Base-by-base conservation (phyloP, 1,140 invertebrate species). In the Campoletis sonorensis region DNA sequence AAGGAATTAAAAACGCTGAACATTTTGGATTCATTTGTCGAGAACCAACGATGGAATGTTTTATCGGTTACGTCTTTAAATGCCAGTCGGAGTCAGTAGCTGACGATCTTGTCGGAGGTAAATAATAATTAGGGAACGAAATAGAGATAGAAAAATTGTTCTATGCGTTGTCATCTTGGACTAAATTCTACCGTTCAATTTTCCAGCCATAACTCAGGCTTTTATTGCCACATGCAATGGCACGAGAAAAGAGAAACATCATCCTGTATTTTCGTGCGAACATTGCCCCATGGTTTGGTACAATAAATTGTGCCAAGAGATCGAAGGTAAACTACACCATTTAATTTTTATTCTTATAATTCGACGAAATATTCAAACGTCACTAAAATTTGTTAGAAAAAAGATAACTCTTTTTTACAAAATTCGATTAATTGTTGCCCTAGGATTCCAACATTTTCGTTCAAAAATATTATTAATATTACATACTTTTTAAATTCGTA, bases 251-350 rank as follows among this genome's bases (percentile, higher is more conserved):
- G 92, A 94, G 79, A 90, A 90, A 30, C 84, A 93, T 94, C 89
- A 93, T 93, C 82, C 89, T 51, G 89, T 92, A 70, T 89, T 92
- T 82, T 95, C 94, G 0, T 98, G 95, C 93, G 97, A 98, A 76
- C 96, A 97, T 87, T 99, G 98, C 89, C 98, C 98, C 1, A 97
- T 98, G 95, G 93, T 98, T n/a, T 98, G 98, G 96, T 98, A 97
- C 87, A 96, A 98, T 88, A 96, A 96, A 87, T 92, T 99, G 0
- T 98, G 96, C 87, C 94, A 95, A 81, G 97, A 98, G 83, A 93
- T 98, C 30, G 97, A 98, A 92, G 96, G 95, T 94, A 89, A 87
- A 54, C 51, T 54, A 4, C 3, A 16, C 4, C 54, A 13, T 58
- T n/a, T 18, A 4, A 54, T 58, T 58, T 58, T 16, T n/a, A 2